phyloP scores from a whole-genome alignment of 2,888 invertebrate genomes.

The Tenthredo notha region DNA sequence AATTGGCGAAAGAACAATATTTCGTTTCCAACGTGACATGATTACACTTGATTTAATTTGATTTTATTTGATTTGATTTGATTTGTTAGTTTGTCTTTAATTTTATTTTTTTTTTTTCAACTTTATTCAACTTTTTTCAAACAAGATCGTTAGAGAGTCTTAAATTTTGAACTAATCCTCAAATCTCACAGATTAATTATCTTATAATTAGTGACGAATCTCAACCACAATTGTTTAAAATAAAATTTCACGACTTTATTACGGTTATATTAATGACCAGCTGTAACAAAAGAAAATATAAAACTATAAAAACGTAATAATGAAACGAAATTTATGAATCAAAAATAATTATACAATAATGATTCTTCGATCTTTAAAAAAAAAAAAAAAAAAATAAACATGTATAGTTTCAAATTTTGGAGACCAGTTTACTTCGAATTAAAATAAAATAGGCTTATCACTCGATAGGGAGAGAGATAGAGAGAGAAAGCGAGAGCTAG shows the following conservation, averaged over 20 bases:
- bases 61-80: neutral
- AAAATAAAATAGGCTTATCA: neutral
- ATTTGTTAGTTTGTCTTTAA: neutral
- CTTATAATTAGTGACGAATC: neutral
- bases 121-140: neutral
- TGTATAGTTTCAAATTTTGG: too few species aligned
- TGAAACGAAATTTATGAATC: neutral
- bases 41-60: neutral
- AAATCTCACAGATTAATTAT: neutral
- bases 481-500: neutral
- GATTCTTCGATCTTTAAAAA: neutral
- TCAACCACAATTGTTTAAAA: neutral
- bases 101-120: neutral
- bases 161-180: neutral
- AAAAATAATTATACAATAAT: neutral
- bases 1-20: constrained; percentile 55
- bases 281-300: constrained; percentile 7
- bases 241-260: neutral
- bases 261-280: neutral
- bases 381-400: too few species aligned
- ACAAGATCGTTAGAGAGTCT: neutral
- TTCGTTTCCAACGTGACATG: constrained; percentile 54
- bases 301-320: neutral
- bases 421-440: neutral
- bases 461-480: too few species aligned